Evolutionary conservation across 2,797 vertebrate genomes (phyloP).

Genomic region (Hypotaenidia okinawae): DNA sequence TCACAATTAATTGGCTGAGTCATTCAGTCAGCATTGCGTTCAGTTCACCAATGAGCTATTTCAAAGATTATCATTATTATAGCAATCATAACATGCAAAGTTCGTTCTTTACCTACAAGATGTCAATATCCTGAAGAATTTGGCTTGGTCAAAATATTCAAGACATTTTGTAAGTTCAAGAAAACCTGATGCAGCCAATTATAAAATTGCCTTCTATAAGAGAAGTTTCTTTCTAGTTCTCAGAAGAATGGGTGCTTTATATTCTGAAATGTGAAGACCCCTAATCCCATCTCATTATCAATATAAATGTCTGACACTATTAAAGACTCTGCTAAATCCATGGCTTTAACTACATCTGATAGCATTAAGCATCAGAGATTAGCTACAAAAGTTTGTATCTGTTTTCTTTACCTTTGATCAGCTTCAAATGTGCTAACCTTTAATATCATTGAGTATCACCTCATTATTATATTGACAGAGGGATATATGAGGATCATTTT

Average conservation of each 20-base stretch:
- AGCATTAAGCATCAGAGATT: neutral
- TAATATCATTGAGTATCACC: neutral
- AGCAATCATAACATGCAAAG: neutral
- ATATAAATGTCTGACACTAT: neutral
- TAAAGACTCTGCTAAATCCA: neutral
- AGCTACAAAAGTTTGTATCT: neutral
- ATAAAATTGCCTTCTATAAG: neutral
- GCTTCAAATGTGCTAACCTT: neutral
- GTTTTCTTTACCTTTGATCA: neutral
- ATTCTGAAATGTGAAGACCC: neutral
- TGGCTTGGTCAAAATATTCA: neutral
- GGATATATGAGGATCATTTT: neutral
- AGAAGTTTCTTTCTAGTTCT: neutral
- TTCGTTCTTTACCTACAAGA: neutral
- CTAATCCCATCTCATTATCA: slow-evolving; percentile 23
- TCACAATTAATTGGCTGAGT: neutral
- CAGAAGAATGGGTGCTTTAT: neutral
- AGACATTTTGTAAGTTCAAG: neutral
- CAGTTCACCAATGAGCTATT: neutral
- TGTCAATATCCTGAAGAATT: neutral
- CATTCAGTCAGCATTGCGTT: neutral
- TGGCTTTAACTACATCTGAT: neutral
- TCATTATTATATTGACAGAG: slow-evolving; percentile 2
- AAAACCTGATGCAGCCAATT: neutral
- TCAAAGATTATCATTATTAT: neutral